Percentiles rank a stretch among this genome's conserved stretches.
phyloP scores from a whole-genome alignment of 2,888 invertebrate species.

The Drosophila yooni region DNA sequence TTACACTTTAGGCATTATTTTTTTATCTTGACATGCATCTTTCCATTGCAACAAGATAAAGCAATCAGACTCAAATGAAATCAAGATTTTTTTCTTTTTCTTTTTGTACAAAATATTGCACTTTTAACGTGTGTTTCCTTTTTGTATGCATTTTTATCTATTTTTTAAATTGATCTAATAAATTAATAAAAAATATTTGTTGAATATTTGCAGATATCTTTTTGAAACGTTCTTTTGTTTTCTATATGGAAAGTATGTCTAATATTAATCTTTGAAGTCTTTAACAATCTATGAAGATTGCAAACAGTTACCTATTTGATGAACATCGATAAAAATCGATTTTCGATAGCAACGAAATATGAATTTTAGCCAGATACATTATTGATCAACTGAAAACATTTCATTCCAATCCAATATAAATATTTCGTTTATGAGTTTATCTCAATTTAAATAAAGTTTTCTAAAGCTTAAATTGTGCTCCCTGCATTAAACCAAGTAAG shows the following conservation, averaged over 20 bases:
- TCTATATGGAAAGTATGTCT: neutral
- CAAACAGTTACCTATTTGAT: rapidly evolving
- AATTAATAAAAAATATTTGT: neutral
- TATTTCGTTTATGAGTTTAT: neutral
- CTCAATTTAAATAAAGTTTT: neutral
- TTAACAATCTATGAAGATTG: neutral
- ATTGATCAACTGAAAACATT: neutral
- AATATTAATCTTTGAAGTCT: neutral
- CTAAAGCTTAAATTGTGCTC: neutral
- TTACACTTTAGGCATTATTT: neutral
- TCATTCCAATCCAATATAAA: neutral
- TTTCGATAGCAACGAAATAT: neutral
- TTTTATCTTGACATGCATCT: neutral
- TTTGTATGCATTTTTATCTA: neutral
- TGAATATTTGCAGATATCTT: neutral
- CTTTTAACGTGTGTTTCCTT: neutral
- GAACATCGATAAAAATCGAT: neutral
- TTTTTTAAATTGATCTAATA: neutral
- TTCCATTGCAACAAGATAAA: neutral
- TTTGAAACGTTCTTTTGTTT: neutral
- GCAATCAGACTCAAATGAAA: neutral
- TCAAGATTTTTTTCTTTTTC: neutral
- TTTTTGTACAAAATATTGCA: neutral
- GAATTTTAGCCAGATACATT: neutral
- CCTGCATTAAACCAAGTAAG: neutral